Evolutionary conservation across 2,797 vertebrate species (phyloP).

Genomic region (Aquila chrysaetos): DNA sequence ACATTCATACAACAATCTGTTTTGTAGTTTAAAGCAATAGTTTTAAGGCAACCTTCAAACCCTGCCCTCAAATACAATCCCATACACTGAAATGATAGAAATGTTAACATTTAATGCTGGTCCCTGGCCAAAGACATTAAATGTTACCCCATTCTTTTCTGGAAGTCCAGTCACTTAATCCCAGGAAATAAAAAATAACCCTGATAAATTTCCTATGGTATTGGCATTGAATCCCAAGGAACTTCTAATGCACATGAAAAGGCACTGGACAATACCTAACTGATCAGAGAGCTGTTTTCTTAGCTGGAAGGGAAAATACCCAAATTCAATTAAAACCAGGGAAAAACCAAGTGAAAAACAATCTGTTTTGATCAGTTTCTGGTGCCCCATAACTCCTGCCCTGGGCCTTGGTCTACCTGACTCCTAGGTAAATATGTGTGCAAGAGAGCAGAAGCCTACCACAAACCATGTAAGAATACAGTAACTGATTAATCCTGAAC

Average conservation of each 20-base stretch:
- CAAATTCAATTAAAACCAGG: constrained; percentile 8
- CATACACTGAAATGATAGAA: not conserved
- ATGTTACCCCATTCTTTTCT: not conserved
- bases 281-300: not conserved
- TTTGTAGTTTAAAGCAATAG: not conserved
- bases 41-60: not conserved
- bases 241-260: not conserved
- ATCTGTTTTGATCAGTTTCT: not conserved
- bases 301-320: constrained; percentile 4
- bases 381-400: not conserved
- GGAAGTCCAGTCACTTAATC: not conserved
- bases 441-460: constrained; percentile 25
- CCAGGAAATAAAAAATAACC: constrained; percentile 35
- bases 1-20: not conserved
- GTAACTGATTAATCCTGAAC: constrained; percentile 46
- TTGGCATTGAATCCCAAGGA: not conserved
- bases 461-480: constrained; percentile 11
- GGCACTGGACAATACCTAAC: not conserved
- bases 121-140: not conserved
- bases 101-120: constrained; percentile 7
- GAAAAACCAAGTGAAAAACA: not conserved
- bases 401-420: not conserved
- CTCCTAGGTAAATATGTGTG: not conserved
- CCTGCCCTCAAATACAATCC: not conserved
- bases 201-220: not conserved